Conservation (phyloP, 2,797 vertebrate genomes). For the Rhinatrema bivittatum region DNA sequence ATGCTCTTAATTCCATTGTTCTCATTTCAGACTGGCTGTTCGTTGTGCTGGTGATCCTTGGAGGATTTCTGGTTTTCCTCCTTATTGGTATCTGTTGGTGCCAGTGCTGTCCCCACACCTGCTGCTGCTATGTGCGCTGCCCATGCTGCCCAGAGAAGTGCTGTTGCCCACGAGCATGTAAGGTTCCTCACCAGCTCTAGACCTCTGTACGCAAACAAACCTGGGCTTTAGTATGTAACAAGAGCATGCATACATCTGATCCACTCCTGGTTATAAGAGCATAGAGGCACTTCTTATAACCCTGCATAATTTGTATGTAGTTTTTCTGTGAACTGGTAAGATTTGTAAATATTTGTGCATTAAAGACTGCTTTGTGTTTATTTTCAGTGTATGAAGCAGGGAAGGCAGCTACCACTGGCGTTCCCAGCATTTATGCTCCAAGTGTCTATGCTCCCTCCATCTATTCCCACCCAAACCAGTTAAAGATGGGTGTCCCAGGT, state of each 20-base stretch:
- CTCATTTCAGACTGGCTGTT: conserved; percentile 76
- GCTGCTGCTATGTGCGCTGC: conserved; percentile 84
- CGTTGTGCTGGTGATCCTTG: conserved; percentile 72
- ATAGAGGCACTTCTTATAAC: too few relatives aligned
- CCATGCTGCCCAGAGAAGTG: conserved; percentile 84
- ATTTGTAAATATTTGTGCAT: too few relatives aligned
- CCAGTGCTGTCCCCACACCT: conserved; percentile 87
- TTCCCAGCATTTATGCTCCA: conserved; percentile 60
- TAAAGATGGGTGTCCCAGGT: conserved; percentile 53
- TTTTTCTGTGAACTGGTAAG: too few relatives aligned
- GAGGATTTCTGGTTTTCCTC: conserved; percentile 62
- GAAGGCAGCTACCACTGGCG: conserved; percentile 75
- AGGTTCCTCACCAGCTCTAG: conserved; percentile 31
- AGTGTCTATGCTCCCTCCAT: conserved; percentile 61
- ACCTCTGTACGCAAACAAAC: too few relatives aligned
- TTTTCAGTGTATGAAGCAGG: conserved; percentile 78
- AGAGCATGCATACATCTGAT: too few relatives aligned
- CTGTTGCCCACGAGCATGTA: conserved; percentile 82
- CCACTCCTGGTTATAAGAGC: too few relatives aligned
- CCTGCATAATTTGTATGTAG: too few relatives aligned
- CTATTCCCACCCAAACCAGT: conserved; percentile 58
- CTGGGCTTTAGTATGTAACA: too few relatives aligned
- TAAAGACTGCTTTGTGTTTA: too few relatives aligned
- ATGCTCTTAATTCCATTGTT: background rate
- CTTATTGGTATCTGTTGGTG: conserved; percentile 86